Evolutionary conservation across 2,797 vertebrate species (phyloP).

Genomic region (Coendou prehensilis): DNA sequence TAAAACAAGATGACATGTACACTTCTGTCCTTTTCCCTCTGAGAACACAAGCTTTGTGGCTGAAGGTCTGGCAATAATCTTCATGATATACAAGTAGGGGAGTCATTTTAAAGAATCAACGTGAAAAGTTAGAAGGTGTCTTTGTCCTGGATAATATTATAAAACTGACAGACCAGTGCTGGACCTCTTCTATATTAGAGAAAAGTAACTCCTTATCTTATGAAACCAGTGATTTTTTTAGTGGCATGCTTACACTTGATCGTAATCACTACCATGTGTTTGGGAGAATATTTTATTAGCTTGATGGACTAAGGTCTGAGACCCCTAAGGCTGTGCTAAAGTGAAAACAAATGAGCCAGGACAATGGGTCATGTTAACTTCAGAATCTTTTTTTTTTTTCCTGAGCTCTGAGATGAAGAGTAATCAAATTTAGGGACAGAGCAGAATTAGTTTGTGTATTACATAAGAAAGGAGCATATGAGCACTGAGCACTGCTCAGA

Average conservation of each 20-base stretch:
- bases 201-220: background rate
- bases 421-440: background rate
- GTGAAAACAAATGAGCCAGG: background rate
- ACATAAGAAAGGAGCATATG: background rate
- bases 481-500: background rate
- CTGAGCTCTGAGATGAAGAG: background rate
- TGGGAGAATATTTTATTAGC: background rate
- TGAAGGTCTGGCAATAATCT: background rate
- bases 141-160: background rate
- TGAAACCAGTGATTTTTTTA: background rate
- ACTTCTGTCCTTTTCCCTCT: background rate
- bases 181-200: background rate
- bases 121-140: background rate
- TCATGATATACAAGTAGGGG: background rate
- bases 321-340: background rate
- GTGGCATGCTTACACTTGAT: background rate
- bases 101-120: background rate
- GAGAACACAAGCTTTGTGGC: background rate
- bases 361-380: background rate
- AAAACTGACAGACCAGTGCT: background rate
- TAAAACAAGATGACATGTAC: background rate
- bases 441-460: conserved; percentile 14
- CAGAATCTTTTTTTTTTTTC: background rate
- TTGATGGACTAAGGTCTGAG: background rate
- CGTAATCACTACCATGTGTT: background rate